Percentiles rank a stretch among this genome's conserved stretches.
These are phyloP conservation scores for Acleris laterana DNA, from an alignment of 2,888 invertebrate species.

Conservation along the genomic window DNA sequence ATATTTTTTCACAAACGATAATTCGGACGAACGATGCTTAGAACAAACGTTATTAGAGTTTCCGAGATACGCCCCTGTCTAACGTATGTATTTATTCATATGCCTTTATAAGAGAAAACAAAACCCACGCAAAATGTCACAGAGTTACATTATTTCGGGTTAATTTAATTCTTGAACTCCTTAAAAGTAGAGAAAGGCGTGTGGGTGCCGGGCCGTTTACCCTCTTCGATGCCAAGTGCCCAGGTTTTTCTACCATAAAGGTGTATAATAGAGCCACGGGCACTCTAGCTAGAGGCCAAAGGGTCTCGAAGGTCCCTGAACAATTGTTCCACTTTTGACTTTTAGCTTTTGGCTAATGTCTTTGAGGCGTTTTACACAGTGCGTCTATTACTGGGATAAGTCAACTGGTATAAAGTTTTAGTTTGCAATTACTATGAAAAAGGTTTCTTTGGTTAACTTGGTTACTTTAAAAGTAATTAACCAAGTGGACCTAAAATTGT, in stretches of 20 bases:
- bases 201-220: conserved; percentile 4
- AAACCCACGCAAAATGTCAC: conserved; percentile 4
- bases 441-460: neutral
- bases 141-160: conserved; percentile 11
- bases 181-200: conserved; percentile 14
- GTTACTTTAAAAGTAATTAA: neutral
- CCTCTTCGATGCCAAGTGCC: neutral
- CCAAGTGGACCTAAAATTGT: too few species aligned
- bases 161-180: conserved; percentile 17
- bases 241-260: neutral
- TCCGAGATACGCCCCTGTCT: too few species aligned
- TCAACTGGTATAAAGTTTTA: neutral
- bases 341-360: conserved; percentile 13
- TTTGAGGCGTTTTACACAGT: neutral
- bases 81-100: neutral
- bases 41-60: too few species aligned
- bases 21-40: too few species aligned
- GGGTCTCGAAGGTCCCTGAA: conserved; percentile 12
- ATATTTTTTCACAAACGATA: too few species aligned
- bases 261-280: conserved; percentile 3
- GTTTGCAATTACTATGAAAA: neutral
- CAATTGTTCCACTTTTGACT: conserved; percentile 21
- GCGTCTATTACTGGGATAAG: conserved; percentile 7
- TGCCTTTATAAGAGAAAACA: neutral
- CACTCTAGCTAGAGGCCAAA: neutral